Conservation (phyloP, 2,113 vertebrate genomes). For the Carettochelys insculpta region DNA sequence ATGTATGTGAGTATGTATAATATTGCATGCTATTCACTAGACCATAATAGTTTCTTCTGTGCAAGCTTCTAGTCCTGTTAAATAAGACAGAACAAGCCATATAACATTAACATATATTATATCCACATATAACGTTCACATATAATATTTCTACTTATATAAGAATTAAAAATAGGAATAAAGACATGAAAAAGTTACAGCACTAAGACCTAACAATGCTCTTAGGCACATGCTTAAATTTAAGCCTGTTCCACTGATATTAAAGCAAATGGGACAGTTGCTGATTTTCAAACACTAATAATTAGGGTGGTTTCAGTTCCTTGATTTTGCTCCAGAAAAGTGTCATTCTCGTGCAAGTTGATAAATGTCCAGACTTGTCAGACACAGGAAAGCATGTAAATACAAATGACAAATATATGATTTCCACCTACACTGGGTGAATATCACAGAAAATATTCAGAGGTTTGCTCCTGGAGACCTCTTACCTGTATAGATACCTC, state of each 20-base stretch:
- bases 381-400: neutral
- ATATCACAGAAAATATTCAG: neutral
- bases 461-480: neutral
- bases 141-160: neutral
- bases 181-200: neutral
- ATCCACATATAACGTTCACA: too few relatives aligned
- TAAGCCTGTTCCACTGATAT: neutral
- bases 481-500: neutral
- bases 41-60: neutral
- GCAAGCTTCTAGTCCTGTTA: neutral
- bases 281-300: neutral
- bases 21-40: neutral
- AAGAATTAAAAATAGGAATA: neutral
- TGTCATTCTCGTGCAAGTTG: neutral
- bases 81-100: neutral
- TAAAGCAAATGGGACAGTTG: neutral
- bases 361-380: neutral
- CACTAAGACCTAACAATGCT: neutral
- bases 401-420: neutral
- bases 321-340: neutral
- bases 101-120: too few relatives aligned
- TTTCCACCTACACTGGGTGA: neutral
- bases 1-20: neutral
- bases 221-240: neutral
- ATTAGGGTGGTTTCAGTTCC: neutral